A percentile compares a stretch with the other conserved stretches of the same genome.
Conservation (phyloP, 2,888 invertebrate species). For the Epiperipatus broadwayi region DNA sequence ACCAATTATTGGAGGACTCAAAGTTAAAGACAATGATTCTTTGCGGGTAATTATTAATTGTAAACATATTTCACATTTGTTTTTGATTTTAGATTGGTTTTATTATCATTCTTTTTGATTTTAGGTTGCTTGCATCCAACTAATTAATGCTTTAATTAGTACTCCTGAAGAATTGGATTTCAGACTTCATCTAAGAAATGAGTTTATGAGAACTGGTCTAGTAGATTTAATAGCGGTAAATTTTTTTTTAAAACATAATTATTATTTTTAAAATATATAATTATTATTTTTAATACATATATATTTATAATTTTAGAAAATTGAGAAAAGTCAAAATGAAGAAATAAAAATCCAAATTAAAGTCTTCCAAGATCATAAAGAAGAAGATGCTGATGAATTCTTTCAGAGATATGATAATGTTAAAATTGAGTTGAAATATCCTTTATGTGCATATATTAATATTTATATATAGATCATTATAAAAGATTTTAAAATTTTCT, state of each 20-base stretch:
- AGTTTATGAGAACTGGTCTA: slow-evolving; percentile 84
- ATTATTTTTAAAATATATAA: slow-evolving; percentile 6
- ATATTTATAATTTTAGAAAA: slow-evolving; percentile 30
- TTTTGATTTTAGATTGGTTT: neutral
- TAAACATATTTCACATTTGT: too few relatives aligned
- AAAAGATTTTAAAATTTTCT: neutral
- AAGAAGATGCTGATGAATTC: slow-evolving; percentile 83
- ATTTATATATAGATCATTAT: too few relatives aligned
- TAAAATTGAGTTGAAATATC: slow-evolving; percentile 60
- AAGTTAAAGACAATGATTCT: slow-evolving; percentile 45
- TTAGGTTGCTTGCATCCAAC: slow-evolving; percentile 67
- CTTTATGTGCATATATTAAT: slow-evolving; percentile 21
- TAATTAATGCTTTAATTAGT: slow-evolving; percentile 71
- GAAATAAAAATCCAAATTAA: slow-evolving; percentile 62
- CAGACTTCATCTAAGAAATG: slow-evolving; percentile 74
- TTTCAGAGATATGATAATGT: slow-evolving; percentile 77
- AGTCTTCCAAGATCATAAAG: slow-evolving; percentile 68
- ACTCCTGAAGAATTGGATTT: slow-evolving; percentile 81
- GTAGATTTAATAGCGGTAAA: slow-evolving; percentile 48
- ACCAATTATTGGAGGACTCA: slow-evolving; percentile 68
- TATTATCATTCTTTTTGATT: slow-evolving; percentile 21
- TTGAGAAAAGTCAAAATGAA: slow-evolving; percentile 47
- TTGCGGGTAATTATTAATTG: slow-evolving; percentile 39
- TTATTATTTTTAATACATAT: too few relatives aligned
- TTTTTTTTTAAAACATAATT: slow-evolving; percentile 13